phyloP scores from a whole-genome alignment of 2,797 vertebrate species.

The Ctenochaetus hawaiiensis region DNA sequence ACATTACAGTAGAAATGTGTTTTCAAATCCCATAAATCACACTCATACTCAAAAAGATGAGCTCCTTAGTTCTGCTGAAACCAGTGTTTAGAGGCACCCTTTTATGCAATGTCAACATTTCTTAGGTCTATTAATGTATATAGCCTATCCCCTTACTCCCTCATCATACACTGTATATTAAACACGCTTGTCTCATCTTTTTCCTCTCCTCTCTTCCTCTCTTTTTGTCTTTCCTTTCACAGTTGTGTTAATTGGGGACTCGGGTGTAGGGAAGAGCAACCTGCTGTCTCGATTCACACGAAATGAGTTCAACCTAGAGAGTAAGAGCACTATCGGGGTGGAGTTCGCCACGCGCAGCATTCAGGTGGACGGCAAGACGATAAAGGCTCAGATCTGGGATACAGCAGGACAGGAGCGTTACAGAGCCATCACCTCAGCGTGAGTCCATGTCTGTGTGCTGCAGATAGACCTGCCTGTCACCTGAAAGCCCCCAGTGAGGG shows the following conservation, averaged over 20 bases:
- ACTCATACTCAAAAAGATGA: not conserved
- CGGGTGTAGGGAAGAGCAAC: conserved; percentile 97
- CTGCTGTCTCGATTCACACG: conserved; percentile 96
- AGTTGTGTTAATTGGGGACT: conserved; percentile 98
- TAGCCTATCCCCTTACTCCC: not conserved
- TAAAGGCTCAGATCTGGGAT: conserved; percentile 99
- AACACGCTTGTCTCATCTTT: conserved; percentile 1
- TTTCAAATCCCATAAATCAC: conserved; percentile 19
- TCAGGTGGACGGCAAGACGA: conserved; percentile 97
- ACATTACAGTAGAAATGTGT: not conserved
- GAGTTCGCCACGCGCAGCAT: conserved; percentile 98
- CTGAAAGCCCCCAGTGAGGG: not conserved
- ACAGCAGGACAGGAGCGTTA: conserved; percentile 97
- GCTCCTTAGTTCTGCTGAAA: conserved; percentile 5
- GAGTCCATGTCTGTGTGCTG: conserved; percentile 72
- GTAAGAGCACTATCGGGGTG: conserved; percentile 98
- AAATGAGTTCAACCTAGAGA: conserved; percentile 98
- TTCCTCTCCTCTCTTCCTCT: not conserved
- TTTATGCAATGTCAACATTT: conserved; percentile 37
- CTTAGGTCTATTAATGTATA: conserved; percentile 19
- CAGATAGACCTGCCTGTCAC: conserved; percentile 22
- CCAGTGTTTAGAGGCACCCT: not conserved
- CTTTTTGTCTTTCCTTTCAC: conserved; percentile 33
- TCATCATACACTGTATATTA: not conserved
- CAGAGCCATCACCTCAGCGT: conserved; percentile 98